phyloP scores from a whole-genome alignment of 2,888 invertebrate genomes.

The Aphodius granarius region DNA sequence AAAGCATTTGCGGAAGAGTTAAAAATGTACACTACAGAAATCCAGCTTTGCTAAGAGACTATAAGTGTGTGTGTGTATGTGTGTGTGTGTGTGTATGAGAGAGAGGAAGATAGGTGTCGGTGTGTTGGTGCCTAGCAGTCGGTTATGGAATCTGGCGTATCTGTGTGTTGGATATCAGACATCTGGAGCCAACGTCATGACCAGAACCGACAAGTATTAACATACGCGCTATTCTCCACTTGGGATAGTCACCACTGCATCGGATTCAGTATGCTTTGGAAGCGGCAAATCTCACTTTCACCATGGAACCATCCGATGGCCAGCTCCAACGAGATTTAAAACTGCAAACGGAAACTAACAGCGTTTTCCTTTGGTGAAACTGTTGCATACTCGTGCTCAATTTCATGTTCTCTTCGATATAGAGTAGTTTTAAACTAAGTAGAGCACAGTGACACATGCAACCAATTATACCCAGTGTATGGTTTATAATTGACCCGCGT shows the following conservation, averaged over 20 bases:
- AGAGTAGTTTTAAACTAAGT: no score
- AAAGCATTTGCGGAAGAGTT: no score
- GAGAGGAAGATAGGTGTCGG: not conserved
- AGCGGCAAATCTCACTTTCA: conserved; percentile 20
- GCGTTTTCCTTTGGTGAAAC: not conserved
- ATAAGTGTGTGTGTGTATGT: no score
- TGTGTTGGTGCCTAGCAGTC: not conserved
- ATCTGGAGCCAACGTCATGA: conserved; percentile 35
- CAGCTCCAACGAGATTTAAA: no score
- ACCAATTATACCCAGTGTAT: no score
- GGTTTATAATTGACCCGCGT: no score
- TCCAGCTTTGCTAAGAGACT: no score
- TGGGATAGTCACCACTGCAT: conserved; percentile 18
- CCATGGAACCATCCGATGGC: not conserved
- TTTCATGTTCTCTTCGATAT: not conserved
- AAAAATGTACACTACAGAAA: no score
- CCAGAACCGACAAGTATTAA: conserved; percentile 28
- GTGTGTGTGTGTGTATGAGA: not conserved
- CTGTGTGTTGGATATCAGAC: conserved; percentile 30
- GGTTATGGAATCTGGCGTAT: conserved; percentile 27
- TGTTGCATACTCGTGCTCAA: no score
- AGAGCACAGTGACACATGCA: no score
- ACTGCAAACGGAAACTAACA: not conserved
- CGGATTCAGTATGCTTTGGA: not conserved
- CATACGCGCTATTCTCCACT: conserved; percentile 27